Evolutionary conservation across 2,888 invertebrate genomes (phyloP).

Genomic region (Leptarthrus brevirostris): DNA sequence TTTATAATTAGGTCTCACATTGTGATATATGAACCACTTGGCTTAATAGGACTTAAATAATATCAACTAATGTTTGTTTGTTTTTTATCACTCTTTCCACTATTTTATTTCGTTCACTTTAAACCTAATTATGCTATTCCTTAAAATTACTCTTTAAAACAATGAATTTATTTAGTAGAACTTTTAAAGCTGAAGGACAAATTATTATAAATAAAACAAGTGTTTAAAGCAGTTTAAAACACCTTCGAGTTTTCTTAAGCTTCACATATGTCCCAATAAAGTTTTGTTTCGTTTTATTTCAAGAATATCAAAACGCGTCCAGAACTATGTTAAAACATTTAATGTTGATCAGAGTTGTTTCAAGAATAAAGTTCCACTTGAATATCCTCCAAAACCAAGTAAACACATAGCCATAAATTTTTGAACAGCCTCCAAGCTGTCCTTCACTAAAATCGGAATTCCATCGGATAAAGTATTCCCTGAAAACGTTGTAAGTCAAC

Average conservation of each 20-base stretch:
- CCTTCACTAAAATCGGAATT: slow-evolving; percentile 40
- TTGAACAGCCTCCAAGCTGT: slow-evolving; percentile 31
- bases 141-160: too few species aligned
- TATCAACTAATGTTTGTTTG: too few species aligned
- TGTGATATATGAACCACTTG: too few species aligned
- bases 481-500: slow-evolving; percentile 6
- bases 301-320: slow-evolving; percentile 7
- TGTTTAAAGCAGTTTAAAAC: neutral
- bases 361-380: neutral
- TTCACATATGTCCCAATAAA: neutral
- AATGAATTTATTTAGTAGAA: too few species aligned
- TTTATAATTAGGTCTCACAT: too few species aligned
- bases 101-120: too few species aligned
- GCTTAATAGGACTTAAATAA: too few species aligned
- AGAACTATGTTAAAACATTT: slow-evolving; percentile 15
- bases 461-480: slow-evolving; percentile 16
- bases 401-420: slow-evolving; percentile 27
- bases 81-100: too few species aligned
- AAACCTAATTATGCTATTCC: too few species aligned
- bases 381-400: slow-evolving; percentile 21
- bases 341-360: neutral
- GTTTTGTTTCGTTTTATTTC: slow-evolving; percentile 2
- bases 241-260: neutral
- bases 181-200: neutral
- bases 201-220: neutral